phyloP scores from a whole-genome alignment of 2,888 invertebrate species.

The Nesidiocoris tenuis region DNA sequence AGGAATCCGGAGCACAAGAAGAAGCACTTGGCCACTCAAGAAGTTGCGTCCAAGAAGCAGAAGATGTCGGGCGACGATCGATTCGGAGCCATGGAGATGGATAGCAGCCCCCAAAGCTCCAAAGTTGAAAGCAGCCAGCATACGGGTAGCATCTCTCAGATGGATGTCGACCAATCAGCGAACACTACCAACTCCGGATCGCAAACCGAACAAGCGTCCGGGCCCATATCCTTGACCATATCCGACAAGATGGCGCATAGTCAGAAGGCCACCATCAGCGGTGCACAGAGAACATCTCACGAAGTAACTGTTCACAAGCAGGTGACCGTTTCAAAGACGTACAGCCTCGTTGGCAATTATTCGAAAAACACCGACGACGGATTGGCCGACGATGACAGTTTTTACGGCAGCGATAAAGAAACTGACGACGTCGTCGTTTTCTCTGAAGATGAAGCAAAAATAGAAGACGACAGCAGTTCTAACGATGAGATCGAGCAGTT shows the following conservation, averaged over 20 bases:
- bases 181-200: background rate
- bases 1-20: constrained; percentile 48
- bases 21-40: constrained; percentile 49
- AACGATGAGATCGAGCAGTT: constrained; percentile 53
- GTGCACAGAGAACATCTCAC: constrained; percentile 49
- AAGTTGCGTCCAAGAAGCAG: constrained; percentile 51
- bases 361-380: constrained; percentile 41
- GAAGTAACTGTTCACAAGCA: constrained; percentile 52
- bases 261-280: constrained; percentile 52
- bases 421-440: constrained; percentile 63
- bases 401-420: constrained; percentile 64
- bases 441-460: constrained; percentile 62
- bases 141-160: background rate
- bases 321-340: constrained; percentile 52
- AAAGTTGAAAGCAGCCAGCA: too few relatives aligned
- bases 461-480: constrained; percentile 56
- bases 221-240: constrained; percentile 50
- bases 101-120: background rate
- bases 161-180: constrained; percentile 8
- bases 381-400: constrained; percentile 59
- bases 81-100: constrained; percentile 43
- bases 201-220: background rate
- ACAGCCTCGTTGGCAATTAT: constrained; percentile 52
- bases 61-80: constrained; percentile 45
- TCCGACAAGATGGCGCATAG: constrained; percentile 51